Evolutionary conservation across 2,797 vertebrate species (phyloP).

Genomic region (Remorina albescens): DNA sequence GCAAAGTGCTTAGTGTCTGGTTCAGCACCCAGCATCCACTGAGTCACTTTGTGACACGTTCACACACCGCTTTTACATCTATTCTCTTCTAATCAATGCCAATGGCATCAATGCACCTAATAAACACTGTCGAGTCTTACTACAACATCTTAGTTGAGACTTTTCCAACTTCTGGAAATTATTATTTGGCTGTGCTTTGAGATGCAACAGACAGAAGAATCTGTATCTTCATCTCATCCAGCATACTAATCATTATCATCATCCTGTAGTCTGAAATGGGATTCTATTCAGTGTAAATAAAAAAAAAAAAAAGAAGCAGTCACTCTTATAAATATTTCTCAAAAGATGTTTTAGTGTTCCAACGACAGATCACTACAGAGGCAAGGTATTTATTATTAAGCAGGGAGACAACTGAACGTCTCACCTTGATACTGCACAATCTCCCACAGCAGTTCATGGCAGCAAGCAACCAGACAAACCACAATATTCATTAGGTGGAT

Average conservation of each 20-base stretch:
- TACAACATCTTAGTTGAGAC: background rate
- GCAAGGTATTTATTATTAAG: conserved; percentile 36
- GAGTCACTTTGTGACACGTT: conserved; percentile 34
- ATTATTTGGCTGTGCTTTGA: conserved; percentile 6
- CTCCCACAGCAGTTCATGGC: conserved; percentile 1
- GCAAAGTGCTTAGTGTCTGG: conserved; percentile 67
- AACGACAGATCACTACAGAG: conserved; percentile 6
- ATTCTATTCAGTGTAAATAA: background rate
- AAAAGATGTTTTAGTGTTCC: background rate
- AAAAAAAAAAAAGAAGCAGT: background rate
- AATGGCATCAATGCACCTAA: background rate
- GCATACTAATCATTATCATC: conserved; percentile 1
- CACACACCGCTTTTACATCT: conserved; percentile 21
- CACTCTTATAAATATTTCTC: background rate
- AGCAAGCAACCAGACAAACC: conserved; percentile 6
- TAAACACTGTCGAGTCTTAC: conserved; percentile 20
- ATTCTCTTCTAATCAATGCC: conserved; percentile 39
- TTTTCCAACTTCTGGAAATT: background rate
- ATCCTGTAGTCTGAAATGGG: background rate
- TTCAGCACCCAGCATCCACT: conserved; percentile 38
- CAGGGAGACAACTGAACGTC: background rate
- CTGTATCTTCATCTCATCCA: conserved; percentile 1
- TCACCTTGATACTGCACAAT: conserved; percentile 26
- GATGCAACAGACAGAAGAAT: conserved; percentile 3
- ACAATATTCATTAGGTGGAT: conserved; percentile 34